Base-by-base conservation (phyloP, 1,140 invertebrate genomes). In the Neodiprion lecontei region DNA sequence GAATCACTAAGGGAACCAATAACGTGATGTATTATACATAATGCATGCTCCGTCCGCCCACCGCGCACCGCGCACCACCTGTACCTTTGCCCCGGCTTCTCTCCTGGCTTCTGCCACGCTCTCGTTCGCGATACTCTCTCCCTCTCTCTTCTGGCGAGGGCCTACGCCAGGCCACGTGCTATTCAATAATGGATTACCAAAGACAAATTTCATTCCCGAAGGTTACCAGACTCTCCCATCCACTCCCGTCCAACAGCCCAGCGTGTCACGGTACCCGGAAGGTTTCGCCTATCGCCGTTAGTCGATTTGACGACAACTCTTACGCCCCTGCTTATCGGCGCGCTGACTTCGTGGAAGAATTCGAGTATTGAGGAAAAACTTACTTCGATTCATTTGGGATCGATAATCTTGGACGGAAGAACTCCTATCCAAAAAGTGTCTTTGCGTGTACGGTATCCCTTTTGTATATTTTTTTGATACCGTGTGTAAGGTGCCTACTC, bases 21-120 rank as follows among this genome's bases (percentile, higher is more conserved):
- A 88, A 88, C 86, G 85, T 88, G 87, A 88, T 88, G 86, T 88
- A 88, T 88, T 88, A 87, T 88, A 88, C 86, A 88, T 88, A 88
- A 88, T 88, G 84, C 86, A 88, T 88, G 83, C 79, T 75, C 78
- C 83, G 81, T 28, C 21, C 68, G 21, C 68, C 47, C 11, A 28
- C 68, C 68, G 68, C 61, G 61, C 61, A 40, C 75, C 73, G 75
- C 73, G 73, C 73, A 72, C 69, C 74, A 80, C 72, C 74, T 53
- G 72, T 65, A 68, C 69, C 23, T 73, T 48, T 69, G 50, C 65
- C 9, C 50, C 66, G n/a, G 9, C 9, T 14, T 12, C 72, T 11
- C 53, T 73, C 53, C 72, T 70, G 9, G 72, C 74, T 75, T 14
- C 47, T 70, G 65, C 48, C 10, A 61, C 73, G 67, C 74, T 74